phyloP scores from a whole-genome alignment of 1,140 invertebrate species.

The Anoplolepis gracilipes region DNA sequence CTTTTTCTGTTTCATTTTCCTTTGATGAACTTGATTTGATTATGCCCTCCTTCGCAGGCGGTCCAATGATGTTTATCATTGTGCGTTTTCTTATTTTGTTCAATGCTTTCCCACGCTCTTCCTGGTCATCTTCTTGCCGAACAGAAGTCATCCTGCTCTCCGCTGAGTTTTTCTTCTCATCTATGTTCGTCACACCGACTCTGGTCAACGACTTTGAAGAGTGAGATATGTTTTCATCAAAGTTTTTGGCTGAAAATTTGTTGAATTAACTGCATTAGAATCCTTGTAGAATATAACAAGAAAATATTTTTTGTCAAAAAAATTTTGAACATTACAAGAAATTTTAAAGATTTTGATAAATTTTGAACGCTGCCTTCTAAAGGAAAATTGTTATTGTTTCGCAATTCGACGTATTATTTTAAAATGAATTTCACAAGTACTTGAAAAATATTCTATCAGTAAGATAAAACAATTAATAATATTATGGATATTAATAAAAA shows the following conservation, averaged over 20 bases:
- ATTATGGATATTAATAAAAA: not conserved
- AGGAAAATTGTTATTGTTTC: not conserved
- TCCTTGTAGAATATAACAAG: not conserved
- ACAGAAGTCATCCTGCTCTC: not conserved
- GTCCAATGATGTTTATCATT: constrained; percentile 23
- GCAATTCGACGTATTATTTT: not conserved
- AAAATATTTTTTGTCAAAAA: not conserved
- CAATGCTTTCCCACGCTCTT: constrained; percentile 1
- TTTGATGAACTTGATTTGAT: not conserved
- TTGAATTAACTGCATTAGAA: not conserved
- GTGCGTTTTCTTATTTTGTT: not conserved
- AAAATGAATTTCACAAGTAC: not conserved
- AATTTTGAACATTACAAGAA: not conserved
- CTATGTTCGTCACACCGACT: not conserved
- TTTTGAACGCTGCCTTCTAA: not conserved
- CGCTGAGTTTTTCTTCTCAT: constrained; percentile 3
- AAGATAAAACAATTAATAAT: not conserved
- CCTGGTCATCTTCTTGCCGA: constrained; percentile 26
- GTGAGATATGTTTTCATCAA: constrained; percentile 28
- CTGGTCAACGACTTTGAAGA: constrained; percentile 26
- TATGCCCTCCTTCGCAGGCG: not conserved
- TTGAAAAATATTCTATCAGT: constrained; percentile 1
- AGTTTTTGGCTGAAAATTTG: constrained; percentile 2
- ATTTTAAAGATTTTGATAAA: not conserved
- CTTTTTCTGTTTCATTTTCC: not conserved